Base-by-base conservation (phyloP, 2,888 invertebrate species). In the Tanytarsus gracilentus region DNA sequence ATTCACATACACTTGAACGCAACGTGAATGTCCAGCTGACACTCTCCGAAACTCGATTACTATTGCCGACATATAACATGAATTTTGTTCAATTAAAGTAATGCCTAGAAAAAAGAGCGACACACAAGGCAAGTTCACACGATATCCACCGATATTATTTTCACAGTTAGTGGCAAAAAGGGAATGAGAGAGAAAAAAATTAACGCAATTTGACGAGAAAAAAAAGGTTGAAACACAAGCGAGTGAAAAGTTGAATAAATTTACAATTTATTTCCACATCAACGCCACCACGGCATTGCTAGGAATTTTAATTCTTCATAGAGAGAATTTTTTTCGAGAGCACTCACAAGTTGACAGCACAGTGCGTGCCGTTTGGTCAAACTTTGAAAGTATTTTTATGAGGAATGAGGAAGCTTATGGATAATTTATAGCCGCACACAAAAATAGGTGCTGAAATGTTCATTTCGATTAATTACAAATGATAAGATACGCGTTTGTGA, bases 181-280 rank as follows among this genome's bases (percentile, higher is more conserved):
- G 16, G 44, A 44, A 44, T 30, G 30, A 51, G 27, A n/a, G 36
- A 56, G 25, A 21, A 30, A 56, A 56, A 56, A 56, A 56, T 56
- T 56, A 56, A 39, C 55, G 55, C 40, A 56, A 40, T 56, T 27
- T 14, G 23, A 49, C n/a, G 18, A 30, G 29, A 52, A 52, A 52
- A 30, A 52, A 4, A 52, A n/a, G n/a, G n/a, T n/a, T n/a, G n/a
- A n/a, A n/a, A n/a, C n/a, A n/a, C n/a, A n/a, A n/a, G n/a, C n/a
- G n/a, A n/a, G n/a, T n/a, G n/a, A n/a, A 33, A 52, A 36, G 11
- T 25, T 39, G 55, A 56, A 56, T 56, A 56, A 56, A 56, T 56
- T 56, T 40, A 56, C 55, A 56, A 40, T 39, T 56, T 40, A 56
- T 56, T 56, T 56, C 55, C 40, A 56, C 55, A 40, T 56, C 55